Evolutionary conservation across 64 coral and sea anemone genomes (phyloP).

Genomic region (Catalaphyllia jardinei): DNA sequence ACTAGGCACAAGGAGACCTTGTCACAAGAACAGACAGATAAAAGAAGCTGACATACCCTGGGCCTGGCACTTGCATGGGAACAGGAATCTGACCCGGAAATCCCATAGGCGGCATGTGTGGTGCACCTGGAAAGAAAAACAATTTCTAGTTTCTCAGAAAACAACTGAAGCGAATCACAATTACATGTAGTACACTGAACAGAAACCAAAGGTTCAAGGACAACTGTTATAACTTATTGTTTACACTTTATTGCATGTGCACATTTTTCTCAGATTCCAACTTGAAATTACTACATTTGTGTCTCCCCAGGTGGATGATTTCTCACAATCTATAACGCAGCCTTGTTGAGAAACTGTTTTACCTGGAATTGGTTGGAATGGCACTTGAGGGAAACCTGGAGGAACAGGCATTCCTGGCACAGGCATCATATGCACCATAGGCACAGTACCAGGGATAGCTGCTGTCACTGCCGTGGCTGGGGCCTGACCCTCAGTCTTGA

Average conservation of each 20-base stretch:
- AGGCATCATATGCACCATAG: slow-evolving; percentile 70
- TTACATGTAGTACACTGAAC: no score
- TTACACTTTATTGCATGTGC: no score
- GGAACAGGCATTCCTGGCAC: slow-evolving; percentile 74
- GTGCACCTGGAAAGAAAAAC: not conserved
- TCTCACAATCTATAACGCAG: no score
- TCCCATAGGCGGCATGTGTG: slow-evolving; percentile 25
- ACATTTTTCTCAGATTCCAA: no score
- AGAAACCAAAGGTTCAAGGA: no score
- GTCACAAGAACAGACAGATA: no score
- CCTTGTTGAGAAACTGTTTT: not conserved
- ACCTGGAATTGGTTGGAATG: slow-evolving; percentile 57
- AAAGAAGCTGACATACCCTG: not conserved
- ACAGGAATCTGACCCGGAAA: slow-evolving; percentile 28
- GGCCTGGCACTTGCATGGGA: not conserved
- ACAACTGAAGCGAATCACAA: no score
- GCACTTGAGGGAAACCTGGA: slow-evolving; percentile 66
- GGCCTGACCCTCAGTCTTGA: slow-evolving; percentile 46
- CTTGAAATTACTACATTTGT: no score
- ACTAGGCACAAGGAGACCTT: not conserved
- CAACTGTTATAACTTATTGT: no score
- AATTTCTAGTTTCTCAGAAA: not conserved
- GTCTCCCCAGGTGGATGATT: no score
- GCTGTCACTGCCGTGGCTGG: slow-evolving; percentile 5
- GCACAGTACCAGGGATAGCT: slow-evolving; percentile 61